These are phyloP conservation scores for Drosophila repleta DNA, from an alignment of 1,140 invertebrate species.

Conservation along the genomic window DNA sequence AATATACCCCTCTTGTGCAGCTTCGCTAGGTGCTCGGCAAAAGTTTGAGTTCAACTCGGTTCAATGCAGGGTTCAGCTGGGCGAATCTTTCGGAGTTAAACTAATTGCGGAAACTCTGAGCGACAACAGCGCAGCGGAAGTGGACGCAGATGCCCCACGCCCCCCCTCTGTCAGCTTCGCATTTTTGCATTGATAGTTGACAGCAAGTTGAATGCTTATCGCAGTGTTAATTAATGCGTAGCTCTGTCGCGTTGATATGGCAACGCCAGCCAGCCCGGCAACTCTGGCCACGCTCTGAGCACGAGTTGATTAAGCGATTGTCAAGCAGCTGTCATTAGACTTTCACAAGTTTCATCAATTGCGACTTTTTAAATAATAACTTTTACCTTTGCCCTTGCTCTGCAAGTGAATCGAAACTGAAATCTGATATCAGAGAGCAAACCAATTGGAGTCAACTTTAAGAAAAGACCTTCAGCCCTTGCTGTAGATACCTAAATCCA, in stretches of 20 bases:
- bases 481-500: too few species aligned
- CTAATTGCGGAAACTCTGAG: constrained; percentile 27
- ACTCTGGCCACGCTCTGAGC: constrained; percentile 7
- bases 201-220: constrained; percentile 46
- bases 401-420: too few species aligned
- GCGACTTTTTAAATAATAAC: too few species aligned
- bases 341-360: constrained; percentile 18
- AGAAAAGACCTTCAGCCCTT: too few species aligned
- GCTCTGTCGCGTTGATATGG: constrained; percentile 36
- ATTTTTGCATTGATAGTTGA: constrained; percentile 22
- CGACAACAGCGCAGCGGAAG: constrained; percentile 16
- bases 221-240: constrained; percentile 72
- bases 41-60: constrained; percentile 2
- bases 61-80: constrained; percentile 6
- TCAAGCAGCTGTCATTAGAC: constrained; percentile 9
- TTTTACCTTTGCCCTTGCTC: too few species aligned
- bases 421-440: too few species aligned
- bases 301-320: neutral
- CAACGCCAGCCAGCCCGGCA: neutral
- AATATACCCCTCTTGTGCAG: neutral
- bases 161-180: neutral
- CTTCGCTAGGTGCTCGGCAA: neutral
- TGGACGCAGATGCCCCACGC: neutral
- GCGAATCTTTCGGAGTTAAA: constrained; percentile 9
- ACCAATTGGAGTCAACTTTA: too few species aligned